Base-by-base conservation (phyloP, 2,113 vertebrate species). In the Clarias magur region DNA sequence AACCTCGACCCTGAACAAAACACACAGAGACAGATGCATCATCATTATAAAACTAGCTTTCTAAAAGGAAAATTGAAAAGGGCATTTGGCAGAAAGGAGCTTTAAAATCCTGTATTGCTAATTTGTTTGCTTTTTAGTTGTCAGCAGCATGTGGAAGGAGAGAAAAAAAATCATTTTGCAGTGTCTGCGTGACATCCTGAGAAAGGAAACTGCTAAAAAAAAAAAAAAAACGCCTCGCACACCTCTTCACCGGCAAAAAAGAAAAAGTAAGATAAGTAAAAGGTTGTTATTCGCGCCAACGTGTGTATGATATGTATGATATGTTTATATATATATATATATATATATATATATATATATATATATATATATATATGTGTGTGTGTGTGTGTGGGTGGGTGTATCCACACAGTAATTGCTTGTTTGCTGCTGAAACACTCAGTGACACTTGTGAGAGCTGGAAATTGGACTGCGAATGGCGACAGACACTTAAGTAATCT, bases 341-440 rank as follows among this genome's bases (percentile, higher is more conserved):
- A 42, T 42, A 42, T 42, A 42, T 42, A 42, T 42, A 42, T 42
- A 42, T 42, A 42, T 42, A 42, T 42, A 42, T 42, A 42, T 5
- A 42, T 23, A 25, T n/a, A 42, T 54, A 2, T n/a, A 88, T 87
- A 85, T 67, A 88, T 93, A 92, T 94, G 92, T 92, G 91, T 93
- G 93, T 93, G 86, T 90, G 88, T 91, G 92, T 93, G 91, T 93
- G 88, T 90, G 92, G 90, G 93, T 93, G 91, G 92, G 25, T 70
- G 53, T 72, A n/a, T 27, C 30, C 68, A 82, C 83, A 62, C 57
- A 62, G 83, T 88, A 88, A 88, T 85, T 73, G 83, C 83, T 81
- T 88, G 87, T 85, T 88, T 88, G 76, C 83, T 54, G 56, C 78
- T 42, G 76, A 88, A 73, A 75, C 83, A 72, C 83, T 85, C 48